Conservation (phyloP, 2,113 vertebrate species). For the Cairina moschata region DNA sequence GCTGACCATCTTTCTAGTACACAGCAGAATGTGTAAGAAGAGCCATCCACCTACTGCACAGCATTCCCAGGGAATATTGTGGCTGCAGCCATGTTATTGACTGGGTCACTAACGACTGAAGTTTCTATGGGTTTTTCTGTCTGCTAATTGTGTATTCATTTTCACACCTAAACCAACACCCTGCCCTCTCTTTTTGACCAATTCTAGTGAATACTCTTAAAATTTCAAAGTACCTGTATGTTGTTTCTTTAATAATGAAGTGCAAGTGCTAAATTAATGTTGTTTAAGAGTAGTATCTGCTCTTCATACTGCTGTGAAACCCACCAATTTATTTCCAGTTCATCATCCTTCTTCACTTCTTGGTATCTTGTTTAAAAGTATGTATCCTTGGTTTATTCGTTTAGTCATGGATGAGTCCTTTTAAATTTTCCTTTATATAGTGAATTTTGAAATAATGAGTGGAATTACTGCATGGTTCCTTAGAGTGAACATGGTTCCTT, state of each 20-base stretch:
- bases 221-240: background rate
- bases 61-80: background rate
- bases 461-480: background rate
- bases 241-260: background rate
- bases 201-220: background rate
- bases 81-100: background rate
- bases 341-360: background rate
- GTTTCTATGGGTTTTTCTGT: background rate
- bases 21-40: background rate
- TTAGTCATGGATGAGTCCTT: background rate
- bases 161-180: background rate
- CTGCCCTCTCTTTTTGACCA: background rate
- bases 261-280: background rate
- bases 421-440: background rate
- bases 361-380: background rate
- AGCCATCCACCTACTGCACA: background rate
- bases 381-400: background rate
- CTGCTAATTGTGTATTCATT: background rate
- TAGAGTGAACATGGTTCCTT: background rate
- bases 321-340: background rate
- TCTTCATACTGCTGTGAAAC: background rate
- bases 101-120: background rate
- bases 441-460: background rate
- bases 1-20: fast-evolving
- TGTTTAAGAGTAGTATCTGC: background rate